Percentiles rank a stretch among this genome's conserved stretches.
Evolutionary conservation across 2,113 vertebrate species (phyloP).

Genomic region (Haplochromis burtoni): DNA sequence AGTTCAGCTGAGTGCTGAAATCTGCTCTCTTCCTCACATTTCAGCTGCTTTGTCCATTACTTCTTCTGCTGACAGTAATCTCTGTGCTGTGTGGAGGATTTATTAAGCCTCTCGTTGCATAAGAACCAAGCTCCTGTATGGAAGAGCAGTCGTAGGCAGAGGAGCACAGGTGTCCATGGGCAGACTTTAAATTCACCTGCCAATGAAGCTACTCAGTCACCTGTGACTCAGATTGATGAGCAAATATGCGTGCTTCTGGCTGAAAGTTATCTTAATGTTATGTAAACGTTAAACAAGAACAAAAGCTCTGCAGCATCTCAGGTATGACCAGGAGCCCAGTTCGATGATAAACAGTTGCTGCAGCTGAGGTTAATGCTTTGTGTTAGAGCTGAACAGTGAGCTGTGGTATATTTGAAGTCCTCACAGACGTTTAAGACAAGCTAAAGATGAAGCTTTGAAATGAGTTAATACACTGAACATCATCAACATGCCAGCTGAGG

Average conservation of each 20-base stretch:
- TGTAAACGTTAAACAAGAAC: neutral
- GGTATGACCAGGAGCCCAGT: neutral
- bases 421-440: neutral
- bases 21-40: neutral
- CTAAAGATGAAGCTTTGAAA: neutral
- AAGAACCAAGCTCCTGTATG: conserved; percentile 1
- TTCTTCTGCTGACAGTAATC: neutral
- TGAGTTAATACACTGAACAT: neutral
- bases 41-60: neutral
- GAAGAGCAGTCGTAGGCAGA: neutral
- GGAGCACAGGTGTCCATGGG: neutral
- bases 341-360: neutral
- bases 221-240: neutral
- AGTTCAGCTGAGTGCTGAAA: neutral
- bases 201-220: neutral
- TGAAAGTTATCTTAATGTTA: neutral
- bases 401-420: neutral
- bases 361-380: neutral
- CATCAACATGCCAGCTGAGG: neutral
- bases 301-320: neutral
- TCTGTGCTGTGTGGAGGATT: neutral
- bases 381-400: neutral
- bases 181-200: neutral
- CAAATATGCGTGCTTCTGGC: neutral
- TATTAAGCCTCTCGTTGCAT: conserved; percentile 11